These are phyloP conservation scores for Colossoma macropomum DNA, from an alignment of 2,113 vertebrate genomes.

Conservation along the genomic window DNA sequence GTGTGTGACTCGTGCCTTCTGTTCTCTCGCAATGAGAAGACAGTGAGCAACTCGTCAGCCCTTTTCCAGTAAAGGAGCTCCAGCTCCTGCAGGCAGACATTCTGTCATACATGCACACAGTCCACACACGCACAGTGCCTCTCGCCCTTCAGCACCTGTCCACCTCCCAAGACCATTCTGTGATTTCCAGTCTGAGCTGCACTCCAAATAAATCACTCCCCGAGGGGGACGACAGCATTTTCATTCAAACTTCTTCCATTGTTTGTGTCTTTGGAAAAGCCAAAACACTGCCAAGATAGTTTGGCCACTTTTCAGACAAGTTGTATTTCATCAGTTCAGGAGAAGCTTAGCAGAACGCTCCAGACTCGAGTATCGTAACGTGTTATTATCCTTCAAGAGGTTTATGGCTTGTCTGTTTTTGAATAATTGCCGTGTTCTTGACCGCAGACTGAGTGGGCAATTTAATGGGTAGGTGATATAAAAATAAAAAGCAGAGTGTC, in stretches of 20 bases:
- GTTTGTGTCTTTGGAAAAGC: neutral
- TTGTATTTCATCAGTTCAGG: neutral
- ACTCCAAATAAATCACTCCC: neutral
- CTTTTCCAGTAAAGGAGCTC: neutral
- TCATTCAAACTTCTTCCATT: neutral
- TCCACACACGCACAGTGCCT: neutral
- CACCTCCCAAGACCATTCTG: neutral
- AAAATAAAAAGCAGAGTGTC: neutral
- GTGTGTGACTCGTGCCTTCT: neutral
- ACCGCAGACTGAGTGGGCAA: neutral
- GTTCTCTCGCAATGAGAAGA: neutral
- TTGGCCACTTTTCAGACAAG: neutral
- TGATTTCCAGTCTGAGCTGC: neutral
- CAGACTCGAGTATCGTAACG: slow-evolving; percentile 9
- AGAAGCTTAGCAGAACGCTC: neutral
- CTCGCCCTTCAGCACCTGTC: neutral
- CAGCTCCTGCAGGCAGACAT: neutral
- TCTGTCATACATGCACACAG: neutral
- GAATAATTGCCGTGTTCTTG: neutral
- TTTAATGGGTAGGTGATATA: neutral
- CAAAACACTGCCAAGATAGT: neutral
- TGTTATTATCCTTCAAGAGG: slow-evolving; percentile 14
- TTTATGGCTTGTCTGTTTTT: slow-evolving; percentile 10
- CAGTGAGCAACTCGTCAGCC: neutral
- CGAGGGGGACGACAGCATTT: neutral